Conservation (phyloP, 2,888 invertebrate species). For the Andrena haemorrhoa region DNA sequence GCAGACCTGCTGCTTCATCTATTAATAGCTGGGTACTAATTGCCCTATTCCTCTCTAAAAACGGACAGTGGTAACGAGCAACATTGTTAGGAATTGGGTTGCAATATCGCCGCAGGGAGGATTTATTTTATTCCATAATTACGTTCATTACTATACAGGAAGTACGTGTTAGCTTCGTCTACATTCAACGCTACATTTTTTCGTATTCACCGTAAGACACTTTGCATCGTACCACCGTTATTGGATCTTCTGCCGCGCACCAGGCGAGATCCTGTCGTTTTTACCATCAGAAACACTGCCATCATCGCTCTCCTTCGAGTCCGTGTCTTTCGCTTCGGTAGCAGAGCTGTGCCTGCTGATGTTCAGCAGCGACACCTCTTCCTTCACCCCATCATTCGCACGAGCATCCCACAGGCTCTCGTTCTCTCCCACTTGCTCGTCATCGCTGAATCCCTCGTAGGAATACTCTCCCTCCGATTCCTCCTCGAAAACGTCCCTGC, state of each 20-base stretch:
- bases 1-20: conserved; percentile 10
- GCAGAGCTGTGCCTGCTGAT: neutral
- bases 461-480: neutral
- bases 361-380: conserved; percentile 1
- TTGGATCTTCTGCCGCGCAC: no score
- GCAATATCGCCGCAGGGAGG: neutral
- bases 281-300: neutral
- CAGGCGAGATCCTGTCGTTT: neutral
- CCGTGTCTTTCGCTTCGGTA: conserved; percentile 36
- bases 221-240: neutral
- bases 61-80: neutral
- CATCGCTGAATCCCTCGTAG: conserved; percentile 11
- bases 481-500: conserved; percentile 39
- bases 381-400: neutral
- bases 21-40: conserved; percentile 40
- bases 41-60: conserved; percentile 15
- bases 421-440: neutral
- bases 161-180: conserved; percentile 5
- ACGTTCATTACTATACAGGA: conserved; percentile 9
- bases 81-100: neutral
- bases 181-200: neutral
- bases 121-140: conserved; percentile 18
- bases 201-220: neutral
- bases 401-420: neutral
- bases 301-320: conserved; percentile 29